Percentiles rank a stretch among this genome's conserved stretches.
Conservation (phyloP, 2,797 vertebrate genomes). For the Loriculus beryllinus region DNA sequence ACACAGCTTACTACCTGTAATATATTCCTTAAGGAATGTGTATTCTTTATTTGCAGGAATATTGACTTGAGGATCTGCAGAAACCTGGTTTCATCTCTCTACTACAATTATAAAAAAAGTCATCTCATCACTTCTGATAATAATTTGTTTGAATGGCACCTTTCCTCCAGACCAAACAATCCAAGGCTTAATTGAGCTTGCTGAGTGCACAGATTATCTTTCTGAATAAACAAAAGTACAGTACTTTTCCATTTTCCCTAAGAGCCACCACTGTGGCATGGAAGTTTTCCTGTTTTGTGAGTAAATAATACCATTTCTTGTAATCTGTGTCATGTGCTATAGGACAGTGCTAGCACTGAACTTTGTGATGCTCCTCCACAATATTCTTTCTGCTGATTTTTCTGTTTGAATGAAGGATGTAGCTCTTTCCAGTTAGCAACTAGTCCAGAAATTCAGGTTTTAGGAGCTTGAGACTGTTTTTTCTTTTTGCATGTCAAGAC, state of each 20-base stretch:
- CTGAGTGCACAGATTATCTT: neutral
- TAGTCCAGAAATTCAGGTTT: constrained; percentile 23
- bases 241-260: neutral
- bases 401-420: neutral
- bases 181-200: neutral
- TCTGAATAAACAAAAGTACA: neutral
- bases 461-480: neutral
- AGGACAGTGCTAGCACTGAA: neutral
- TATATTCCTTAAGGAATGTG: neutral
- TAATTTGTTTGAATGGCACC: neutral
- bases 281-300: neutral
- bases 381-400: neutral
- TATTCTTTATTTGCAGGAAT: neutral
- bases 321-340: neutral
- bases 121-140: neutral
- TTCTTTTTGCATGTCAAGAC: neutral
- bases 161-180: neutral
- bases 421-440: neutral
- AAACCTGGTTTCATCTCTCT: neutral
- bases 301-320: neutral
- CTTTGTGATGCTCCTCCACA: neutral
- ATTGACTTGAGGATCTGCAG: neutral
- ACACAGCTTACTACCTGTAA: neutral
- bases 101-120: neutral
- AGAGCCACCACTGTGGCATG: neutral